Conservation (phyloP, 2,797 vertebrate species). For the Furcifer pardalis region DNA sequence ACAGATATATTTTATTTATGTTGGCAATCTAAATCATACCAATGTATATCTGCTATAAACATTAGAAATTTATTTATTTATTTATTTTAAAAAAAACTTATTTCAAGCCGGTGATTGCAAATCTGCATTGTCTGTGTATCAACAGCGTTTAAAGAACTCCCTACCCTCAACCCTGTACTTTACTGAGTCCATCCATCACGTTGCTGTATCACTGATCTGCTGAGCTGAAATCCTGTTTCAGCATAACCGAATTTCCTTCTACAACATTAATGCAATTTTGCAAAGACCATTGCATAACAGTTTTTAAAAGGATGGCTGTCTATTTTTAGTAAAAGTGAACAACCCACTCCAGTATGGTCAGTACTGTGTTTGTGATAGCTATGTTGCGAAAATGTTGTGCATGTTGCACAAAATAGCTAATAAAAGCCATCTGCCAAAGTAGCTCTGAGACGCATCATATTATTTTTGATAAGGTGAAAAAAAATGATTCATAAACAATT, state of each 20-base stretch:
- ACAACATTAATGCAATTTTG: not conserved
- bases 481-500: not conserved
- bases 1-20: slow-evolving; percentile 34
- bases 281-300: slow-evolving; percentile 27
- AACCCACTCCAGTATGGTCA: slow-evolving; percentile 7
- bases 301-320: slow-evolving; percentile 25
- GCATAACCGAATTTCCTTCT: slow-evolving; percentile 18
- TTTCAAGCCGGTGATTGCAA: slow-evolving; percentile 18
- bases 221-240: slow-evolving; percentile 24
- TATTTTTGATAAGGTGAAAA: slow-evolving; percentile 31
- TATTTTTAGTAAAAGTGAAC: slow-evolving; percentile 28
- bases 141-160: slow-evolving; percentile 8
- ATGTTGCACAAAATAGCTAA: not conserved
- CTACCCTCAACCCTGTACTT: not conserved
- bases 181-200: not conserved
- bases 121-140: slow-evolving; percentile 9
- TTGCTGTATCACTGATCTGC: slow-evolving; percentile 4
- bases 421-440: not conserved
- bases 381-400: not conserved
- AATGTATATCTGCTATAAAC: slow-evolving; percentile 13
- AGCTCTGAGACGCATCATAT: not conserved
- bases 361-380: not conserved
- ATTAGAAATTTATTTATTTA: not conserved
- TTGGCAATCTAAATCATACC: slow-evolving; percentile 26
- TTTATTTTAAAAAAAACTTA: not conserved